Percentiles rank a stretch among this genome's conserved stretches.
phyloP scores from a whole-genome alignment of 1,140 invertebrate genomes.

The Pachypeltis micranthus region DNA sequence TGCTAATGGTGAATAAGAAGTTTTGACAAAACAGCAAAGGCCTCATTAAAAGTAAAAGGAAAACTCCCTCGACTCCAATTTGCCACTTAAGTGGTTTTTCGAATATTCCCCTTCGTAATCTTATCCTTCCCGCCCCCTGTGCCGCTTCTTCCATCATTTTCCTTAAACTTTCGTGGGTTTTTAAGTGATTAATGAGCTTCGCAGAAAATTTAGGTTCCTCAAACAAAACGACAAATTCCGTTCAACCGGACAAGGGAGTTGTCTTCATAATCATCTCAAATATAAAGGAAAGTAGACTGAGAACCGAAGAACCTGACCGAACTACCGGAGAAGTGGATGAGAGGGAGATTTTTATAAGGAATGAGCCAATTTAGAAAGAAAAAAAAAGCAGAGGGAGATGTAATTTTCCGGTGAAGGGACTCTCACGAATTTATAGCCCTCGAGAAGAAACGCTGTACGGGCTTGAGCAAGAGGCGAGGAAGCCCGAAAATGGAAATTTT shows the following conservation, averaged over 20 bases:
- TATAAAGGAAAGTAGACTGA: no score
- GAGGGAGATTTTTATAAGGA: conserved; percentile 3
- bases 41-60: conserved; percentile 1
- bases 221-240: not conserved
- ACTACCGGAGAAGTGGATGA: no score
- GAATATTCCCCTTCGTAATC: not conserved
- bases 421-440: not conserved
- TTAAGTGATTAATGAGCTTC: conserved; percentile 6
- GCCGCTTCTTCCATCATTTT: no score
- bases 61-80: not conserved
- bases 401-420: conserved; percentile 5
- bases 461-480: not conserved
- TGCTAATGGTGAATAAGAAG: conserved; percentile 6
- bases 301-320: no score
- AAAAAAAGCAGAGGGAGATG: not conserved
- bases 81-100: conserved; percentile 8
- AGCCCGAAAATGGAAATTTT: conserved; percentile 8
- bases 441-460: not conserved
- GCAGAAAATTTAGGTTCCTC: not conserved
- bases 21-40: conserved; percentile 1
- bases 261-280: no score
- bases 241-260: no score
- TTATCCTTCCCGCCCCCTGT: not conserved
- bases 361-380: not conserved
- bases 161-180: not conserved